A percentile compares a stretch with the other conserved stretches of the same genome.
These are phyloP conservation scores for Psittacus erithacus DNA, from an alignment of 2,113 vertebrate species.

Conservation along the genomic window DNA sequence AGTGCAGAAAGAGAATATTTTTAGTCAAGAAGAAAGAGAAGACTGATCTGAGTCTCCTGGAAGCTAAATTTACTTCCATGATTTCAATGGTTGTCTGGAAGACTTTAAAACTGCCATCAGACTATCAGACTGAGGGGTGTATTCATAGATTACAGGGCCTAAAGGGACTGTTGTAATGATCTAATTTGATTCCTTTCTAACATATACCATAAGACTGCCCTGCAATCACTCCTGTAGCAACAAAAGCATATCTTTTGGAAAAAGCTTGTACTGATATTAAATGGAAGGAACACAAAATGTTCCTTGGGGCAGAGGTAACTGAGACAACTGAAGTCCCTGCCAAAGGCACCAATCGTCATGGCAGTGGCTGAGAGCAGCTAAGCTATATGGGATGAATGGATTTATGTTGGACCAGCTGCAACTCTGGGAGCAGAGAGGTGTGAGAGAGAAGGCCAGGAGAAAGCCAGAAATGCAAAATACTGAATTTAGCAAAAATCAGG, in stretches of 20 bases:
- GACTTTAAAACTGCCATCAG: neutral
- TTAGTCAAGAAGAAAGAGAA: neutral
- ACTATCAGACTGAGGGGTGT: neutral
- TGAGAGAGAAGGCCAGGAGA: neutral
- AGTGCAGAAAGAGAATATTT: neutral
- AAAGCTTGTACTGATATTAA: neutral
- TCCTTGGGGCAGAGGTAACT: neutral
- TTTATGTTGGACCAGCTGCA: neutral
- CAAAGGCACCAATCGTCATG: neutral
- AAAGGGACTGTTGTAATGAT: neutral
- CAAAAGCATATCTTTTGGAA: neutral
- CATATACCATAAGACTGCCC: neutral
- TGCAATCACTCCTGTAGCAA: neutral
- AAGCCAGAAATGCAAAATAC: neutral
- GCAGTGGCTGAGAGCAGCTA: neutral
- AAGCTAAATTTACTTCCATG: neutral
- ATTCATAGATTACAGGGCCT: neutral
- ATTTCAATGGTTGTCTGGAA: neutral
- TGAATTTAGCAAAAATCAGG: neutral
- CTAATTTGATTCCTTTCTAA: neutral
- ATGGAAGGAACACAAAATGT: neutral
- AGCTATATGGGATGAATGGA: neutral
- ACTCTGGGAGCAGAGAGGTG: neutral
- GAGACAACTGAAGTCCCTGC: neutral
- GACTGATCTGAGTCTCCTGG: neutral